phyloP scores from a whole-genome alignment of 2,888 invertebrate species.

The Uloborus plumipes region DNA sequence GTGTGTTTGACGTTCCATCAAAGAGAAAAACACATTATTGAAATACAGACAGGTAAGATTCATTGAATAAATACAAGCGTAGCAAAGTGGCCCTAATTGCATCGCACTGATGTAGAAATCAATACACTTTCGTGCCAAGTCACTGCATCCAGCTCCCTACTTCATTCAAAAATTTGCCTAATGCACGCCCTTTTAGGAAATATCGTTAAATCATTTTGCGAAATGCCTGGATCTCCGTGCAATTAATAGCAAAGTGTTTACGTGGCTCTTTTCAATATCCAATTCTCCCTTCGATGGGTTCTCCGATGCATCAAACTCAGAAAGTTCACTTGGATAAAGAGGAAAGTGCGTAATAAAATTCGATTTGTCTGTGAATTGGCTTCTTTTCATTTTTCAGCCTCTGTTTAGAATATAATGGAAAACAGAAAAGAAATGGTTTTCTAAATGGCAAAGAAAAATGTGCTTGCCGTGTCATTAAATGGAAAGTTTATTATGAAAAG shows the following conservation, averaged over 20 bases:
- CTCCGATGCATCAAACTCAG: no score
- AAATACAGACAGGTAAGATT: conserved; percentile 67
- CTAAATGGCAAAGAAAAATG: no score
- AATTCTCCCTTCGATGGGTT: no score
- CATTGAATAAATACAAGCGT: conserved; percentile 14
- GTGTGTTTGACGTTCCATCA: conserved; percentile 83
- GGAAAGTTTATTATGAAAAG: no score
- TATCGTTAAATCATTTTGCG: conserved; percentile 27
- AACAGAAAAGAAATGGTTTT: no score
- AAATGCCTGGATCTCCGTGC: conserved; percentile 5
- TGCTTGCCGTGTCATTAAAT: no score
- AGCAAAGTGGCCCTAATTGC: conserved; percentile 35
- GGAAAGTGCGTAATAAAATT: no score
- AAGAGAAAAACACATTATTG: conserved; percentile 79
- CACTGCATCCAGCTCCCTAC: conserved; percentile 11
- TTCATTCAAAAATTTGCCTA: conserved; percentile 44
- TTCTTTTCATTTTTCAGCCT: no score
- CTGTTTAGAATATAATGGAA: no score
- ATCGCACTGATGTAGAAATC: conserved; percentile 20
- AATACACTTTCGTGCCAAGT: conserved; percentile 27
- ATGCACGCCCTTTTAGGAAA: conserved; percentile 28
- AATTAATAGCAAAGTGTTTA: conserved; percentile 15
- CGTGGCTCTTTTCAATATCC: no score
- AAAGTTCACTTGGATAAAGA: no score
- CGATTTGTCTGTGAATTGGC: no score